These are phyloP conservation scores for Caenorhabditis briggsae DNA, from an alignment of 1,140 invertebrate species.

Conservation along the genomic window DNA sequence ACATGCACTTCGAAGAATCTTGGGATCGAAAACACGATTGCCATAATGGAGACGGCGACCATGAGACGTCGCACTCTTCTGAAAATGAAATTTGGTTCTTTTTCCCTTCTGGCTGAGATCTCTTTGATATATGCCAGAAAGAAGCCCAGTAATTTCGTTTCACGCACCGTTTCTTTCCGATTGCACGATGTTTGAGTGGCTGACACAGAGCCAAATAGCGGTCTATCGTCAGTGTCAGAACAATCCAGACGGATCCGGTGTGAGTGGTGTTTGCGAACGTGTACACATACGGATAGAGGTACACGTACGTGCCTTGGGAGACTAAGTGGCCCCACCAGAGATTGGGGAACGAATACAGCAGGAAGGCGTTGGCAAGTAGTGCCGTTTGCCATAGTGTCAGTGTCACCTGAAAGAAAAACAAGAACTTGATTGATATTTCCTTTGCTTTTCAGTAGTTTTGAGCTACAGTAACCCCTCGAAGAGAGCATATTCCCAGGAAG, in stretches of 20 bases:
- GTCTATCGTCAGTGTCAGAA: slow-evolving; percentile 74
- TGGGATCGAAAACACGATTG: slow-evolving; percentile 73
- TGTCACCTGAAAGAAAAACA: slow-evolving; percentile 67
- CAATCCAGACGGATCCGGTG: slow-evolving; percentile 75
- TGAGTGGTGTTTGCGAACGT: slow-evolving; percentile 75
- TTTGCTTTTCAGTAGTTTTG: too few relatives aligned
- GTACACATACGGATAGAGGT: slow-evolving; percentile 75
- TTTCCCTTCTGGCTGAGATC: not conserved
- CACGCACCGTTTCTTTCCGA: slow-evolving; percentile 73
- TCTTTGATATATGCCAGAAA: not conserved
- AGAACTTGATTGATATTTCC: not conserved
- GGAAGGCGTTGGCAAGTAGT: slow-evolving; percentile 73
- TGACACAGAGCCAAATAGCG: slow-evolving; percentile 74
- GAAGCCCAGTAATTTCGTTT: not conserved
- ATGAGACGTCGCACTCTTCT: slow-evolving; percentile 74
- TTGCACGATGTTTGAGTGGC: slow-evolving; percentile 73
- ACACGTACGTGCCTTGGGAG: slow-evolving; percentile 68
- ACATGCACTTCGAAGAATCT: slow-evolving; percentile 73
- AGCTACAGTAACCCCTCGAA: too few relatives aligned
- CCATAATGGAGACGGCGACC: slow-evolving; percentile 70
- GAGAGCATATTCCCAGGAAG: not conserved
- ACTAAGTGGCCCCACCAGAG: slow-evolving; percentile 72
- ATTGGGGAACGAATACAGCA: slow-evolving; percentile 76
- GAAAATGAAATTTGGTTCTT: slow-evolving; percentile 61
- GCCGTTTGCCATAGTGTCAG: slow-evolving; percentile 75